These are phyloP conservation scores for Tenthredo amoena DNA, from an alignment of 2,888 invertebrate species.

Conservation along the genomic window DNA sequence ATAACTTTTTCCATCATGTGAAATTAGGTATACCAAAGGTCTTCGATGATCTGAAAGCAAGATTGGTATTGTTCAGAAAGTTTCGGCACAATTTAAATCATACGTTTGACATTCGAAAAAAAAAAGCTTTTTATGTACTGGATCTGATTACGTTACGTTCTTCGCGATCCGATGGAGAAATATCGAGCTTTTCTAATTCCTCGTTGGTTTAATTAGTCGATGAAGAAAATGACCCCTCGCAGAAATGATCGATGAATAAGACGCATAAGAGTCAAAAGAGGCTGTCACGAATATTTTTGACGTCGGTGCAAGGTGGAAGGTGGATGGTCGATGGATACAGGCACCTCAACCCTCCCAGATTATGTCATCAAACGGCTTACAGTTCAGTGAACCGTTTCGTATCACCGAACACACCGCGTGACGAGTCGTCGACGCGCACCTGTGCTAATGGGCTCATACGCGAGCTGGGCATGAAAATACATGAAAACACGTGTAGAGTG, in stretches of 20 bases:
- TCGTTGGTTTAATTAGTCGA: not conserved
- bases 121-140: too few species aligned
- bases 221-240: not conserved
- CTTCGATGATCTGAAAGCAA: too few species aligned
- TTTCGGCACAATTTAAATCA: too few species aligned
- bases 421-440: conserved; percentile 50
- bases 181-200: not conserved
- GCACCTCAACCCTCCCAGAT: conserved; percentile 50
- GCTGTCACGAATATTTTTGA: conserved; percentile 18
- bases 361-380: conserved; percentile 68
- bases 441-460: conserved; percentile 51
- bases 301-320: not conserved
- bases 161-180: not conserved
- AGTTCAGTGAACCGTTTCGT: conserved; percentile 66
- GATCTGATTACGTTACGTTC: too few species aligned
- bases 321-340: not conserved
- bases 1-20: not conserved
- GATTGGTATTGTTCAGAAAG: too few species aligned
- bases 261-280: not conserved
- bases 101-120: too few species aligned
- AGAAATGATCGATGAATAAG: not conserved
- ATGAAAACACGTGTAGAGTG: conserved; percentile 62
- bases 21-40: not conserved
- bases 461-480: conserved; percentile 43
- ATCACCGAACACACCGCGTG: conserved; percentile 62